A percentile compares a stretch with the other conserved stretches of the same genome.
Conservation (phyloP, 2,113 vertebrate genomes). For the Lipophrys pholis region DNA sequence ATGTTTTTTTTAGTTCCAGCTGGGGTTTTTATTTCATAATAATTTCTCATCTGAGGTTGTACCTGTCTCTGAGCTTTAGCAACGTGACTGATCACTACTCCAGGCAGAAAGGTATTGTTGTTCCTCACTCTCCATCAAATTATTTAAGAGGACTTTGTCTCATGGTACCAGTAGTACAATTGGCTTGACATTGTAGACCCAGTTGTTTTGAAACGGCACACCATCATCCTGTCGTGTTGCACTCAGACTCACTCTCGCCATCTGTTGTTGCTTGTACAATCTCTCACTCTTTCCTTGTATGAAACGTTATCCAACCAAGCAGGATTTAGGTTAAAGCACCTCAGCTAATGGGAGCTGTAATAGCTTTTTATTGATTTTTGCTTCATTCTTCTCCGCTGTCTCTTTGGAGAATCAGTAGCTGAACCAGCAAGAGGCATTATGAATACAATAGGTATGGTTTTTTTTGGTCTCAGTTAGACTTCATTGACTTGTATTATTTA, state of each 20-base stretch:
- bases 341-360: conserved; percentile 59
- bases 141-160: not conserved
- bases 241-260: conserved; percentile 24
- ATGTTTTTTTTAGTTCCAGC: no score
- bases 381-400: conserved; percentile 20
- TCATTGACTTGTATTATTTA: not conserved
- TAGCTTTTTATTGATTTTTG: conserved; percentile 63
- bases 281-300: conserved; percentile 37
- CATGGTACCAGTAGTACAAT: not conserved
- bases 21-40: no score
- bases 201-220: conserved; percentile 43
- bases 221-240: conserved; percentile 14
- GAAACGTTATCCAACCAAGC: conserved; percentile 50
- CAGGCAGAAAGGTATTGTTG: no score
- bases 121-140: not conserved
- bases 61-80: no score
- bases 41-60: no score
- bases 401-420: conserved; percentile 19
- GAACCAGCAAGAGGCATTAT: conserved; percentile 12
- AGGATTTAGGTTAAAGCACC: conserved; percentile 42
- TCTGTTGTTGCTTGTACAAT: conserved; percentile 16
- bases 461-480: not conserved
- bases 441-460: conserved; percentile 1
- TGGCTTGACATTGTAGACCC: conserved; percentile 7
- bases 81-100: no score